Base-by-base conservation (phyloP, 2,888 invertebrate species). In the Latrodectus hesperus region DNA sequence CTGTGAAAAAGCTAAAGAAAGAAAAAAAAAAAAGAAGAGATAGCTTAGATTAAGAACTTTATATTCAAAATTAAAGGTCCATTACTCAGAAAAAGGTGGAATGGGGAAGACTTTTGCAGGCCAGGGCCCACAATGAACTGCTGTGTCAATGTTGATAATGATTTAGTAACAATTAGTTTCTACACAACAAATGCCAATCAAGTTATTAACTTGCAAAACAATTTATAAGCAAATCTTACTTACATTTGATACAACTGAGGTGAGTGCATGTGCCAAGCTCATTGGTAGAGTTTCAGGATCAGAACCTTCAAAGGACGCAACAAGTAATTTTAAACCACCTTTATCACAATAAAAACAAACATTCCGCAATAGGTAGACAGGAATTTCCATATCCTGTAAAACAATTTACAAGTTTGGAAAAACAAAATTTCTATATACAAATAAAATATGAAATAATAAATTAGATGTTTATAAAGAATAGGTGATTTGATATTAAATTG, bases 321-420 rank as follows among this genome's bases (percentile, higher is more conserved):
- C 95, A 95, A 98, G 96, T 60, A 96, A 95, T 91, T 96, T 95
- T 88, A 98, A 95, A 52, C 98, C 98, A 88, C 97, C 97, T 90
- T 95, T 94, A 91, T 97, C 97, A 93, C 98, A 98, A 93, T 98
- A 98, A 91, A 97, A 94, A 91, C 96, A 96, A n/a, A 98, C 97
- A 93, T 98, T 98, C 84, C 97, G 94, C 88, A 98, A 94, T 90
- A 98, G 94, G 92, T 96, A 96, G 86, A 97, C 95, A 51, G 98
- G 97, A 91, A 98, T 96, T 93, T 98, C 98, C 82, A 97, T 96
- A 93, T 98, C 98, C 93, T 98, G 53, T 1, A 76, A 12, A 16
- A 53, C 67, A 70, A 80, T 51, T 17, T 14, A 60, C 11, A 11
- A 9, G 5, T 72, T 64, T 53, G 55, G 17, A 60, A 78, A 51